Evolutionary conservation across 2,113 vertebrate genomes (phyloP), one percentile per base, ranked within the genome.

Genomic region (Pomatorhinus ruficollis): DNA sequence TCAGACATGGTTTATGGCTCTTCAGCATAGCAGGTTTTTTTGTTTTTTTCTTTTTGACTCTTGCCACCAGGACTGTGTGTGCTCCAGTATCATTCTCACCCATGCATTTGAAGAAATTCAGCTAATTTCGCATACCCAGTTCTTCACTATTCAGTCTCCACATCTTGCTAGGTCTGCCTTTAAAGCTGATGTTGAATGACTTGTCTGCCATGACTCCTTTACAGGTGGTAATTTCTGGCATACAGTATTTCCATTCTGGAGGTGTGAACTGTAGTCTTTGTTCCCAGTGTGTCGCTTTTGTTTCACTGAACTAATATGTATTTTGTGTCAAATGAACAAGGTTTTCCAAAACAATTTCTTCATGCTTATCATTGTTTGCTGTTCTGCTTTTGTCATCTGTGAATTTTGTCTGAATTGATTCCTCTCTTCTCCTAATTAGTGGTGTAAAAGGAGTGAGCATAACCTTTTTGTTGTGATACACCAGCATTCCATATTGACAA

Each of bases 391-490:
- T 96, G 70, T 90, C 57, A 37, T 79, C 68, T 56, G 59, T 49
- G 78, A 68, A 65, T 83, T 88, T 93, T 65, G 45, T 33, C 37
- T 93, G 52, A 79, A 88, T 83, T 90, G 65, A 83, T 95, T 95
- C 59, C 24, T 89, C 45, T 75, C 69, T 78, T 89, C 30, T 66
- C 0, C 44, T 89, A 68, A 90, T 91, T 63, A 76, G 66, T 57
- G 82, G 65, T 69, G 79, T 85, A 88, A 88, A 84, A 79, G 83
- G 49, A 68, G 23, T 75, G 45, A 80, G 12, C 56, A 37, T 69
- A 83, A 83, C 53, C 31, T 90, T 90, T 86, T 75, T 19, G 25
- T 85, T 76, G 37, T 83, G 37, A 42, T 57, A 37, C 19, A 39
- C 72, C n/a, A 35, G 49, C 44, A 2, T 83, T 65, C 53, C 45